Conservation (phyloP, 2,888 invertebrate genomes). For the Brenthis daphne region DNA sequence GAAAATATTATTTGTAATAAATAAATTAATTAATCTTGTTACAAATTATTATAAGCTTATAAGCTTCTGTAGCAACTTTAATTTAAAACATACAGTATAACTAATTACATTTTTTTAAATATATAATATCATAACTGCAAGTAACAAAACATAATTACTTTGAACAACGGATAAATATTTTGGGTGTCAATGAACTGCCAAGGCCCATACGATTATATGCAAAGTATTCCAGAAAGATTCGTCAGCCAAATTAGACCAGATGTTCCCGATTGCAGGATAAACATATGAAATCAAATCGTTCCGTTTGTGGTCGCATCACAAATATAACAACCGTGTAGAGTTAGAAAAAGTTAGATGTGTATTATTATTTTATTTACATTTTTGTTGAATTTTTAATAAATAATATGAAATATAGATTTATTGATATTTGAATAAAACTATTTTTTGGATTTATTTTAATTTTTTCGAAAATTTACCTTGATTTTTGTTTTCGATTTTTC, state of each 20-base stretch:
- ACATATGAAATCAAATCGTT: conserved; percentile 55
- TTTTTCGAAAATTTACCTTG: no score
- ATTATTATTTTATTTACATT: background rate
- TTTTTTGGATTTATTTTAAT: no score
- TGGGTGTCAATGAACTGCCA: conserved; percentile 33
- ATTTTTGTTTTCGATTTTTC: no score
- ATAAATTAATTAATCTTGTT: no score
- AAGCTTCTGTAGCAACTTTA: no score
- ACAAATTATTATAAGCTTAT: no score
- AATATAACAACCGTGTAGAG: conserved; percentile 51
- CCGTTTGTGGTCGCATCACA: conserved; percentile 55
- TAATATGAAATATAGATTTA: no score
- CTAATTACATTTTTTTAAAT: background rate
- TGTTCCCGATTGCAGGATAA: conserved; percentile 43
- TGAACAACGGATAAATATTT: background rate
- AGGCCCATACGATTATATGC: conserved; percentile 35
- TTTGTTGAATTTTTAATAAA: no score
- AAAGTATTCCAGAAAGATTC: conserved; percentile 37
- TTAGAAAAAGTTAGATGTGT: conserved; percentile 20
- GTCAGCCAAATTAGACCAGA: conserved; percentile 36
- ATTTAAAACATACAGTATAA: no score
- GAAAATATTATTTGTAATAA: no score
- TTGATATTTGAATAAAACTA: no score
- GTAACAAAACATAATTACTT: background rate
- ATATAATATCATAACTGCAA: background rate